Percentiles rank a stretch among this genome's conserved stretches.
phyloP scores from a whole-genome alignment of 92 coral and sea anemone species.

The Epizoanthus ramosus region DNA sequence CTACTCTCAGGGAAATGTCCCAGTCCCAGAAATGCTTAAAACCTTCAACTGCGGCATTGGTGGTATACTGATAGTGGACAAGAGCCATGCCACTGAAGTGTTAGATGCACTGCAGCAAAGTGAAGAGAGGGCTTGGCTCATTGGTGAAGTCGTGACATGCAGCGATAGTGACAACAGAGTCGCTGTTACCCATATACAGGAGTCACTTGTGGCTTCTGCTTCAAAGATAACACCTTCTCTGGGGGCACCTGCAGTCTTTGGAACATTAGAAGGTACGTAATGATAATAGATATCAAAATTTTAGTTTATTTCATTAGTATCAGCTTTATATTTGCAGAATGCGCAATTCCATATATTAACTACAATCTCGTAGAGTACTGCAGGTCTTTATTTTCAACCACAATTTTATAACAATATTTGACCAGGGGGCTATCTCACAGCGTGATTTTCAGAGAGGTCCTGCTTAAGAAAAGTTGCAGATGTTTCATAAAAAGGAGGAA shows the following conservation, averaged over 20 bases:
- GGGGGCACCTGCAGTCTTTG: constrained; percentile 18
- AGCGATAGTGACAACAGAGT: constrained; percentile 46
- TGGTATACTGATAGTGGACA: constrained; percentile 70
- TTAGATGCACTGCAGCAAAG: constrained; percentile 63
- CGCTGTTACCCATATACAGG: constrained; percentile 56
- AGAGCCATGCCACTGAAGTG: constrained; percentile 50
- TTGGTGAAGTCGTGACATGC: constrained; percentile 72
- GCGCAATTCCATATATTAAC: too few relatives aligned
- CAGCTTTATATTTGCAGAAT: too few relatives aligned
- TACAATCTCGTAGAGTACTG: too few relatives aligned
- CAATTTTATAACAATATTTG: too few relatives aligned
- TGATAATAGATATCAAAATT: background rate
- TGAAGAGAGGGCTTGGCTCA: constrained; percentile 71
- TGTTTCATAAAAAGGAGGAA: too few relatives aligned
- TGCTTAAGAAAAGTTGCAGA: too few relatives aligned
- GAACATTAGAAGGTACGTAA: constrained; percentile 30
- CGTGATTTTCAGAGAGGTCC: too few relatives aligned
- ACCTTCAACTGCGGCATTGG: constrained; percentile 95
- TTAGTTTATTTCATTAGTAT: too few relatives aligned
- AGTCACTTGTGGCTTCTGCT: constrained; percentile 56
- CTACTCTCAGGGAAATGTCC: constrained; percentile 73
- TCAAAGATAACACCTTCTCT: constrained; percentile 10
- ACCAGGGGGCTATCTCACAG: too few relatives aligned
- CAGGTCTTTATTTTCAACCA: too few relatives aligned
- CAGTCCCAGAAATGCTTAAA: constrained; percentile 75